Evolutionary conservation across 2,888 invertebrate species (phyloP).

Genomic region (Protonemura montana): DNA sequence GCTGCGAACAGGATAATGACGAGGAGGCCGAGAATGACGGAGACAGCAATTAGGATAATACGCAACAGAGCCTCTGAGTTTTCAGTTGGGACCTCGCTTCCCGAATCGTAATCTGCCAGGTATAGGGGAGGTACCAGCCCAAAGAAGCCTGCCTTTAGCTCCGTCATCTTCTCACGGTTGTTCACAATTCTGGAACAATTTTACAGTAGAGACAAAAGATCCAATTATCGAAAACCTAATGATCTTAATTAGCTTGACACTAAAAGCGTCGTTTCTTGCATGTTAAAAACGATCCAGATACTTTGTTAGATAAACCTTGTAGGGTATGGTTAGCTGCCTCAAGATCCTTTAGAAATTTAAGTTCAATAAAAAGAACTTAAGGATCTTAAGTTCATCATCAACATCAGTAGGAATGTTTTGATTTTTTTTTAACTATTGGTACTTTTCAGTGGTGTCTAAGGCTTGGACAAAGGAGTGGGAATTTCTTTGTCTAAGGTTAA

Average conservation of each 20-base stretch:
- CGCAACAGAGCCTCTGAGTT: slow-evolving; percentile 49
- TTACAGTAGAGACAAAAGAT: background rate
- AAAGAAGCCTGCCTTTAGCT: slow-evolving; percentile 59
- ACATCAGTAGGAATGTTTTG: too few relatives aligned
- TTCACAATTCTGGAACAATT: slow-evolving; percentile 34
- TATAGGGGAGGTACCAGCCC: slow-evolving; percentile 57
- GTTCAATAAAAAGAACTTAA: too few relatives aligned
- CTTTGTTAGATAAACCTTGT: too few relatives aligned
- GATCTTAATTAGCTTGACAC: background rate
- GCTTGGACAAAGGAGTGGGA: too few relatives aligned
- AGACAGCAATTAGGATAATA: slow-evolving; percentile 64
- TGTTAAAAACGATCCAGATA: too few relatives aligned
- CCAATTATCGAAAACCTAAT: background rate
- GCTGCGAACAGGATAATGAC: slow-evolving; percentile 64
- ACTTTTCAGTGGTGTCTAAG: too few relatives aligned
- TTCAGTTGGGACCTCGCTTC: background rate
- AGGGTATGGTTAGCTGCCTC: too few relatives aligned
- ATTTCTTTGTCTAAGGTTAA: too few relatives aligned
- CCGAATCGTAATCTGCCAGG: background rate
- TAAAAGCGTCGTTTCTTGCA: background rate
- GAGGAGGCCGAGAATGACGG: slow-evolving; percentile 63
- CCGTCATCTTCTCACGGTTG: slow-evolving; percentile 56
- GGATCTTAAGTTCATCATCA: too few relatives aligned
- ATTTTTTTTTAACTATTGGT: too few relatives aligned
- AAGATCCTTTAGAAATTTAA: too few relatives aligned